Percentiles rank a stretch among this genome's conserved stretches.
These are phyloP conservation scores for Rhogogaster chlorosoma DNA, from an alignment of 2,888 invertebrate genomes.

Conservation along the genomic window DNA sequence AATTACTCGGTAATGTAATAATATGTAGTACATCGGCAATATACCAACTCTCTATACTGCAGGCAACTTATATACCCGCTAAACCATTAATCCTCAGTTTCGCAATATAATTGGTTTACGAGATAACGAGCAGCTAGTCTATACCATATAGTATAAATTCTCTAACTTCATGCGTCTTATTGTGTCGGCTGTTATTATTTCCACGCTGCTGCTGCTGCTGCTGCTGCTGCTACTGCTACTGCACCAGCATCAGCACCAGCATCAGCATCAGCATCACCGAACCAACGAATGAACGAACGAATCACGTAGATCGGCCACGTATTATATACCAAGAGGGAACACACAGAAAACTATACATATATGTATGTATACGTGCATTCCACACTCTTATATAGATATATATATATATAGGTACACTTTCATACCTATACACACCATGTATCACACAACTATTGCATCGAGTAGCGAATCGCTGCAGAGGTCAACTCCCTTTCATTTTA, in stretches of 20 bases:
- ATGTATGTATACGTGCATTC: neutral
- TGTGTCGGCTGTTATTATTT: constrained; percentile 29
- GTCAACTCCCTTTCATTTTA: constrained; percentile 45
- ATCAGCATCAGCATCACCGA: no score
- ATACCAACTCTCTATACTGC: neutral
- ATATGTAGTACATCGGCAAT: neutral
- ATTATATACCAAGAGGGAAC: neutral
- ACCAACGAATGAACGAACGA: neutral
- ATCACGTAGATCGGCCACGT: constrained; percentile 27
- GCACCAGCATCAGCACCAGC: no score
- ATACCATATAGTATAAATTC: constrained; percentile 18
- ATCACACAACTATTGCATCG: constrained; percentile 14
- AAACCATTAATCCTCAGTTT: constrained; percentile 36
- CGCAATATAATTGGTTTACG: constrained; percentile 36
- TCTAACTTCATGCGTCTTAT: constrained; percentile 34
- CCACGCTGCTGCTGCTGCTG: constrained; percentile 1
- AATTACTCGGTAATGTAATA: neutral
- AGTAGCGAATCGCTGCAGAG: constrained; percentile 43
- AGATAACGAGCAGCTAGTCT: constrained; percentile 20
- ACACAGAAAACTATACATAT: neutral
- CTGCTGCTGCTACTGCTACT: no score
- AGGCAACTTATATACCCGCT: constrained; percentile 3
- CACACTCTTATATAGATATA: neutral
- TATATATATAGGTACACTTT: neutral
- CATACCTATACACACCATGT: neutral